phyloP scores from a whole-genome alignment of 2,888 invertebrate genomes.

The Drosophila leonis region DNA sequence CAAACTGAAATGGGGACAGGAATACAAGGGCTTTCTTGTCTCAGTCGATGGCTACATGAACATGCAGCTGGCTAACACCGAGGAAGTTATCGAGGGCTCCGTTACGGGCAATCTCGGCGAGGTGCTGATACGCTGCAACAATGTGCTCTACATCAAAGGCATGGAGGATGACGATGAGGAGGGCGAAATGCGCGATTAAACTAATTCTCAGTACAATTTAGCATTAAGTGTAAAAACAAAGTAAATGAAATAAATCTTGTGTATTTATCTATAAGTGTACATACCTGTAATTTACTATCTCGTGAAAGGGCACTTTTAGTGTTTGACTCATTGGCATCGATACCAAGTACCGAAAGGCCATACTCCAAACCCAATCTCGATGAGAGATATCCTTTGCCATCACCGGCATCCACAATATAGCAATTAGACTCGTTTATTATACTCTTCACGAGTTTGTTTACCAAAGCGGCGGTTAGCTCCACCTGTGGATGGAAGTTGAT shows the following conservation, averaged over 20 bases:
- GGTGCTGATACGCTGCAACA: conserved; percentile 98
- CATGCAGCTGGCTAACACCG: conserved; percentile 98
- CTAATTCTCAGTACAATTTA: conserved; percentile 37
- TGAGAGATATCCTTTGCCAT: conserved; percentile 95
- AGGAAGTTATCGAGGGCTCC: conserved; percentile 97
- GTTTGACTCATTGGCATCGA: conserved; percentile 91
- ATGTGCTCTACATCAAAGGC: conserved; percentile 97
- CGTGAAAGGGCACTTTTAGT: conserved; percentile 88
- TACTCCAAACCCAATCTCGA: conserved; percentile 90
- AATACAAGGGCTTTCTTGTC: conserved; percentile 99
- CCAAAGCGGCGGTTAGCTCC: conserved; percentile 88
- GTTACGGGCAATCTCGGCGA: conserved; percentile 97
- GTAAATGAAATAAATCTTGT: conserved; percentile 58
- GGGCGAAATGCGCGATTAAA: conserved; percentile 92
- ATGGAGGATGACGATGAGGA: conserved; percentile 99
- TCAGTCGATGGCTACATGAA: conserved; percentile 99
- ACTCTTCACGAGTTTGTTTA: conserved; percentile 86
- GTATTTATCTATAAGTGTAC: conserved; percentile 52
- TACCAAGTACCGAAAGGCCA: conserved; percentile 90
- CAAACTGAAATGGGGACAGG: conserved; percentile 99
- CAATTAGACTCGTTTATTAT: not conserved
- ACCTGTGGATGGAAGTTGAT: conserved; percentile 85
- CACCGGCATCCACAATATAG: conserved; percentile 93
- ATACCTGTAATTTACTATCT: conserved; percentile 83
- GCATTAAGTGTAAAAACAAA: conserved; percentile 40